Evolutionary conservation across 2,113 vertebrate species (phyloP).

Genomic region (Rhinichthys klamathensis): DNA sequence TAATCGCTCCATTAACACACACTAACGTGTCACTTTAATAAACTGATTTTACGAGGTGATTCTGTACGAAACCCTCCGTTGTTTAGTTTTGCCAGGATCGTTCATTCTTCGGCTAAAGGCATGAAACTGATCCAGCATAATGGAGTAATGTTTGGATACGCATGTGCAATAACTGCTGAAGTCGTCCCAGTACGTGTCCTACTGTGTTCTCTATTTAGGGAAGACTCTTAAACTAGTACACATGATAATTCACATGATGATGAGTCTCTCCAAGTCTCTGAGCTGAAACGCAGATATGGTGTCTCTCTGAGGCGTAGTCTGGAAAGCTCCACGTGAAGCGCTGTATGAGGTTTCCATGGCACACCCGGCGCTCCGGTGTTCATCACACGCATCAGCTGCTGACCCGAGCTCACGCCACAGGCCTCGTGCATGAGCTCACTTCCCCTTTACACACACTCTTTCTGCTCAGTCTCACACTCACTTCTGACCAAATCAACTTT

Average conservation of each 20-base stretch:
- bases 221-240: background rate
- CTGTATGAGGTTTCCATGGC: background rate
- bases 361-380: too few relatives aligned
- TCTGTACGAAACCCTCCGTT: background rate
- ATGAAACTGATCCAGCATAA: background rate
- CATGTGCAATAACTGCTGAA: too few relatives aligned
- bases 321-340: background rate
- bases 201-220: background rate
- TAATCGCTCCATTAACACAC: background rate
- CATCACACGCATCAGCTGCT: background rate
- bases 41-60: background rate
- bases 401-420: too few relatives aligned
- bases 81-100: constrained; percentile 14
- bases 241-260: background rate
- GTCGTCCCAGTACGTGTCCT: background rate
- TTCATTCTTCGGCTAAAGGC: background rate
- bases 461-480: background rate
- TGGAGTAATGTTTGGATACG: background rate
- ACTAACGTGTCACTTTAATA: background rate
- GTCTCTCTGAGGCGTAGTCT: background rate
- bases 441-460: background rate
- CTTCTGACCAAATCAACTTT: background rate
- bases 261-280: background rate
- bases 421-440: too few relatives aligned
- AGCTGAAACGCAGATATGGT: background rate